phyloP scores from a whole-genome alignment of 2,888 invertebrate genomes.

The Muscina levida region DNA sequence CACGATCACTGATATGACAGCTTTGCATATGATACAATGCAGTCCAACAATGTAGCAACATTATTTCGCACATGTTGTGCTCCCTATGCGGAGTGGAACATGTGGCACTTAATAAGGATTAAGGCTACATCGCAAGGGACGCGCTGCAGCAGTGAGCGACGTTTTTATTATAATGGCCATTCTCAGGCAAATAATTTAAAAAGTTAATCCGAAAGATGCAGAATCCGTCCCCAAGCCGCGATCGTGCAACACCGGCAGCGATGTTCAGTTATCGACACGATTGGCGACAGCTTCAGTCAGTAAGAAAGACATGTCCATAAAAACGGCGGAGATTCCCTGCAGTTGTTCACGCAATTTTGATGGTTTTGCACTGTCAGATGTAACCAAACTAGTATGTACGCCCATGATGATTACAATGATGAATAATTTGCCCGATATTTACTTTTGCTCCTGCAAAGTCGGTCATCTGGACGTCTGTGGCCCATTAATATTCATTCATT shows the following conservation, averaged over 20 bases:
- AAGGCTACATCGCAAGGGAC: conserved; percentile 21
- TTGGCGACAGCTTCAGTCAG: conserved; percentile 54
- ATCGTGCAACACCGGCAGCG: conserved; percentile 59
- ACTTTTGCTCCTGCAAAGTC: background rate
- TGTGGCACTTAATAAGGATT: conserved; percentile 66
- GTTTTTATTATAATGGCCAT: conserved; percentile 21
- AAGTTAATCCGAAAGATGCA: conserved; percentile 49
- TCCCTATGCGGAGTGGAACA: conserved; percentile 34
- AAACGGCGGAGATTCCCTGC: no score
- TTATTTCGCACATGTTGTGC: conserved; percentile 59
- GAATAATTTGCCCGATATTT: no score
- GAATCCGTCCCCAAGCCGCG: conserved; percentile 14
- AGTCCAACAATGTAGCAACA: conserved; percentile 53
- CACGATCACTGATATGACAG: conserved; percentile 36
- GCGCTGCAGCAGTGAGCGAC: background rate
- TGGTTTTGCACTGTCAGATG: no score
- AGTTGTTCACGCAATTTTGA: no score
- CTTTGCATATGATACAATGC: conserved; percentile 19
- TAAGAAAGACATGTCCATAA: background rate
- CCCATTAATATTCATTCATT: conserved; percentile 41
- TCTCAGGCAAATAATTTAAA: conserved; percentile 22
- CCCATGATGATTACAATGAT: background rate
- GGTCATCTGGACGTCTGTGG: background rate
- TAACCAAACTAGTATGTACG: background rate
- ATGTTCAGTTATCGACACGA: conserved; percentile 51